phyloP scores from a whole-genome alignment of 92 coral and sea anemone genomes.

The Virgularia gustaviana region DNA sequence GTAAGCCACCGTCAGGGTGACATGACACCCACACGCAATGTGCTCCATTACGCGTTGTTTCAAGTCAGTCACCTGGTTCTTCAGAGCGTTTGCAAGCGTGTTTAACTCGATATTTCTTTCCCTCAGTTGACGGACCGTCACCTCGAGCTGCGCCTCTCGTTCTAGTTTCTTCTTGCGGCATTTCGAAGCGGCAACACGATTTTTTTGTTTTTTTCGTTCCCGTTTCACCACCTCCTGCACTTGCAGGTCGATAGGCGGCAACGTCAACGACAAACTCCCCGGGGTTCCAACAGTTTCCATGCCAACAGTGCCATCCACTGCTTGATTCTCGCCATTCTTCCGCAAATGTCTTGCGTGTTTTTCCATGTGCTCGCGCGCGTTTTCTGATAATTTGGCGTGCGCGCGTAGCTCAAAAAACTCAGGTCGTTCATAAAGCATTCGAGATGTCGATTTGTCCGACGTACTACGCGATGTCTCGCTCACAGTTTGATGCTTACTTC shows the following conservation, averaged over 20 bases:
- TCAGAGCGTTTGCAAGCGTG: slow-evolving; percentile 78
- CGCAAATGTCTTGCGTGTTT: background rate
- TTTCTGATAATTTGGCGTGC: slow-evolving; percentile 40
- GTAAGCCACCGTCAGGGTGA: slow-evolving; percentile 43
- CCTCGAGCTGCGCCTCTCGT: slow-evolving; percentile 96
- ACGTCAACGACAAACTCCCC: too few species aligned
- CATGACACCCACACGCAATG: slow-evolving; percentile 90
- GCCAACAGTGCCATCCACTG: background rate
- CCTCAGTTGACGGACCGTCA: slow-evolving; percentile 80
- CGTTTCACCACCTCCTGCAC: slow-evolving; percentile 94
- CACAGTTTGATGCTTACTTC: slow-evolving; percentile 30
- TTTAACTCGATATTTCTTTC: slow-evolving; percentile 91
- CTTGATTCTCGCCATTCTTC: background rate
- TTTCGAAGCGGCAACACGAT: slow-evolving; percentile 95
- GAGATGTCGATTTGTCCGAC: slow-evolving; percentile 5
- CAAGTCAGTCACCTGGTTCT: slow-evolving; percentile 80
- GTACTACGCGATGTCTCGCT: slow-evolving; percentile 15
- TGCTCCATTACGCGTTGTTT: slow-evolving; percentile 94
- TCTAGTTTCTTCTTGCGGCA: slow-evolving; percentile 94
- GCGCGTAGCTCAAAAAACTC: slow-evolving; percentile 25
- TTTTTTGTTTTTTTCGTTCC: slow-evolving; percentile 91
- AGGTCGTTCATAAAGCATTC: background rate
- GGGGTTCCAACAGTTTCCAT: slow-evolving; percentile 54
- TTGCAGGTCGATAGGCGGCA: slow-evolving; percentile 90
- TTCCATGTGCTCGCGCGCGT: slow-evolving; percentile 1